A percentile compares a stretch with the other conserved stretches of the same genome.
These are phyloP conservation scores for Mugil cephalus DNA, from an alignment of 2,113 vertebrate species.

Conservation along the genomic window DNA sequence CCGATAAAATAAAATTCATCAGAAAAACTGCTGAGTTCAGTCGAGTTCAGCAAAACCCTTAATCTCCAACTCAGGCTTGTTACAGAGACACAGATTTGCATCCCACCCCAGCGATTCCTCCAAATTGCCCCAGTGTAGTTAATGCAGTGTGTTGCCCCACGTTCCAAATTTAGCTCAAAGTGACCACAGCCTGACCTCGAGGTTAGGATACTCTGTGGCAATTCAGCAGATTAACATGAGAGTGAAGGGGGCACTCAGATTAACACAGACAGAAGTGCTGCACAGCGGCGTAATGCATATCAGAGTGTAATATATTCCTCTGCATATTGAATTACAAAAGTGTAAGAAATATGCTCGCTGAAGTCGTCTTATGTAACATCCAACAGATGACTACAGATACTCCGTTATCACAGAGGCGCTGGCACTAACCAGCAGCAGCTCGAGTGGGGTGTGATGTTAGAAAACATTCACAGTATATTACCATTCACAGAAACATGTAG, in stretches of 20 bases:
- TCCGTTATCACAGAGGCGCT: not conserved
- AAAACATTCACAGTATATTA: not conserved
- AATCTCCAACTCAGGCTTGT: slow-evolving; percentile 24
- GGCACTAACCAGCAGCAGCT: slow-evolving; percentile 5
- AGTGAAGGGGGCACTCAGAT: slow-evolving; percentile 16
- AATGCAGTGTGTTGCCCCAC: slow-evolving; percentile 56
- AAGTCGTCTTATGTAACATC: slow-evolving; percentile 15
- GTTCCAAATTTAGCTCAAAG: slow-evolving; percentile 76
- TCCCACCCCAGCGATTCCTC: slow-evolving; percentile 5
- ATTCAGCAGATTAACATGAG: slow-evolving; percentile 58
- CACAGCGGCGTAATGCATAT: slow-evolving; percentile 27
- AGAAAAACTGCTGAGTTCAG: not conserved
- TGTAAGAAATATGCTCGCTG: not conserved
- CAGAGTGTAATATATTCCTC: slow-evolving; percentile 2
- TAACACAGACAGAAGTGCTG: slow-evolving; percentile 26
- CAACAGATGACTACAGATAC: slow-evolving; percentile 1
- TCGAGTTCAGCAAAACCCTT: not conserved
- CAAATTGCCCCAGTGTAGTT: slow-evolving; percentile 15
- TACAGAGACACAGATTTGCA: slow-evolving; percentile 19
- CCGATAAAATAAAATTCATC: too few relatives aligned
- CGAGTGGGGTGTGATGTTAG: not conserved
- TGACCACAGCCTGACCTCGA: slow-evolving; percentile 68
- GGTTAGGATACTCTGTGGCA: slow-evolving; percentile 61
- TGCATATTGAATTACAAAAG: slow-evolving; percentile 23
- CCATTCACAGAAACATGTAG: slow-evolving; percentile 1